Percentiles rank a stretch among this genome's conserved stretches.
These are phyloP conservation scores for Achlya flavicornis DNA, from an alignment of 2,888 invertebrate genomes.

Conservation along the genomic window DNA sequence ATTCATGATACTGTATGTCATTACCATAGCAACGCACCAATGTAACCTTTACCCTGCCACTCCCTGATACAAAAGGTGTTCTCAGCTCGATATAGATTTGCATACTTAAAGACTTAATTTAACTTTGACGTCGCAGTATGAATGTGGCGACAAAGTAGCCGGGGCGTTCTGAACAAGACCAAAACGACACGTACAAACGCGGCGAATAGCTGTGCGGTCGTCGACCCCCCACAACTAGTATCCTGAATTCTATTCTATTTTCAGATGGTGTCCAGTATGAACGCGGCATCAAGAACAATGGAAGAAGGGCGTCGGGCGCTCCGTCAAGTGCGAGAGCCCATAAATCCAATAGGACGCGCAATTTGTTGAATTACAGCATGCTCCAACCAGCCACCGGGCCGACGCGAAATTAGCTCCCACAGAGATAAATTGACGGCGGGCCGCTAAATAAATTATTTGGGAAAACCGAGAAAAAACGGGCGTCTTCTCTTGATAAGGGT, in stretches of 20 bases:
- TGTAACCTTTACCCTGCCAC: background rate
- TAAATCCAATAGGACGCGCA: constrained; percentile 81
- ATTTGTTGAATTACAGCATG: constrained; percentile 84
- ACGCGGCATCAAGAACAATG: constrained; percentile 71
- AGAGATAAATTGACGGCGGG: constrained; percentile 82
- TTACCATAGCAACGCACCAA: background rate
- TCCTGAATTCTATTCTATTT: constrained; percentile 46
- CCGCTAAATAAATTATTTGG: constrained; percentile 84
- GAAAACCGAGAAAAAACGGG: constrained; percentile 83
- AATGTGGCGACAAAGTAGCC: constrained; percentile 11
- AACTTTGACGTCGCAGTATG: constrained; percentile 10
- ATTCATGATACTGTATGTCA: background rate
- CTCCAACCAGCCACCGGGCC: constrained; percentile 81
- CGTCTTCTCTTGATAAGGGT: constrained; percentile 83
- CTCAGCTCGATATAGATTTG: constrained; percentile 13
- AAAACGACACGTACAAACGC: constrained; percentile 11
- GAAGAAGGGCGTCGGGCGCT: constrained; percentile 73
- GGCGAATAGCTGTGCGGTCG: constrained; percentile 14
- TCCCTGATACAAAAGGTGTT: background rate
- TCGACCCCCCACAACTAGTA: constrained; percentile 22
- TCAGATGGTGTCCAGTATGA: constrained; percentile 60
- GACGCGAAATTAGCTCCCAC: constrained; percentile 83
- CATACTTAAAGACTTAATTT: constrained; percentile 14
- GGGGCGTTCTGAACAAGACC: constrained; percentile 11
- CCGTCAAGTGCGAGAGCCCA: constrained; percentile 79